Conservation (phyloP, 2,797 vertebrate species). For the Lagocephalus sceleratus region DNA sequence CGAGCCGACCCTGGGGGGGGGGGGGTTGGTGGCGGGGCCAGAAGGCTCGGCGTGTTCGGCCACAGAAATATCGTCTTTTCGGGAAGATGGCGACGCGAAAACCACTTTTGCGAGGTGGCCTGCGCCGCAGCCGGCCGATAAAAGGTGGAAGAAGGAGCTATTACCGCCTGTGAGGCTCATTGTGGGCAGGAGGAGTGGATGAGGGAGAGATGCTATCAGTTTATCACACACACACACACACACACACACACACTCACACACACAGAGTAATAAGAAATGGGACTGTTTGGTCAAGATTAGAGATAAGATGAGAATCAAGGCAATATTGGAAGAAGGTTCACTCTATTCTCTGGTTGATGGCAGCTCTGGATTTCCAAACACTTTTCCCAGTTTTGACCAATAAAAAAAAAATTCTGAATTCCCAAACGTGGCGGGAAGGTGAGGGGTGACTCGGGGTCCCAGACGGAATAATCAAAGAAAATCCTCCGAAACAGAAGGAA, state of each 20-base stretch:
- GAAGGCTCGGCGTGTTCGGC: slow-evolving; percentile 11
- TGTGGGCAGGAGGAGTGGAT: slow-evolving; percentile 41
- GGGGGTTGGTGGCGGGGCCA: too few relatives aligned
- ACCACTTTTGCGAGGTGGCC: slow-evolving; percentile 42
- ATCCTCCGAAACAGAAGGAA: slow-evolving; percentile 51
- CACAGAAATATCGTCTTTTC: slow-evolving; percentile 47
- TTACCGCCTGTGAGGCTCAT: slow-evolving; percentile 38
- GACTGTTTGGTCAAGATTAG: slow-evolving; percentile 39
- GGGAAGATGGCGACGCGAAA: slow-evolving; percentile 48
- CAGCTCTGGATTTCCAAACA: too few relatives aligned
- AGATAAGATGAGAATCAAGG: slow-evolving; percentile 52
- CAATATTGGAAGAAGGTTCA: slow-evolving; percentile 42
- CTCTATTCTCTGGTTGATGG: slow-evolving; percentile 24
- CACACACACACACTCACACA: neutral
- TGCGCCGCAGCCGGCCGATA: slow-evolving; percentile 32
- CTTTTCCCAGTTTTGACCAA: too few relatives aligned
- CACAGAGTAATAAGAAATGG: slow-evolving; percentile 22
- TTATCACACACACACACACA: slow-evolving; percentile 36
- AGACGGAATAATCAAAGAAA: slow-evolving; percentile 36
- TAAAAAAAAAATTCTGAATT: too few relatives aligned
- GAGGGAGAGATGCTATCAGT: slow-evolving; percentile 40
- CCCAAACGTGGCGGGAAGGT: slow-evolving; percentile 1
- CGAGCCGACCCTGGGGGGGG: slow-evolving; percentile 14
- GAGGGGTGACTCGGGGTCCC: slow-evolving; percentile 39
- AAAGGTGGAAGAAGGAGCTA: slow-evolving; percentile 39